A percentile compares a stretch with the other conserved stretches of the same genome.
These are phyloP conservation scores for Bothrops jararaca DNA, from an alignment of 2,113 vertebrate genomes.

Conservation along the genomic window DNA sequence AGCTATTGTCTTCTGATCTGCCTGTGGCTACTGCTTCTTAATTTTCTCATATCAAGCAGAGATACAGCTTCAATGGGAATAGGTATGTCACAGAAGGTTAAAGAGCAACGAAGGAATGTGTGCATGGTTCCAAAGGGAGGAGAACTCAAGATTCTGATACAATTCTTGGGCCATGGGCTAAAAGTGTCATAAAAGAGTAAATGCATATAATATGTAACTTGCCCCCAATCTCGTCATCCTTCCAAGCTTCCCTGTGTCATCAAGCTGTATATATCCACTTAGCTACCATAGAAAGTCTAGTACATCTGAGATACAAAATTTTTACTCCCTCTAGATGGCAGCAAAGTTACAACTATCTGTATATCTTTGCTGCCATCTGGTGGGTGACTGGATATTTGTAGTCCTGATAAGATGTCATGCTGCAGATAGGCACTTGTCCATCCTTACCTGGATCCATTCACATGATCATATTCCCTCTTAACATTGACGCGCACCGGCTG, in stretches of 20 bases:
- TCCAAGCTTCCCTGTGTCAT: background rate
- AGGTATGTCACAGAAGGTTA: background rate
- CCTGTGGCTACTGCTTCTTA: background rate
- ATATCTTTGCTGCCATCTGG: background rate
- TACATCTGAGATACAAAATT: background rate
- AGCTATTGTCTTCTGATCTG: background rate
- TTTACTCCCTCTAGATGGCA: background rate
- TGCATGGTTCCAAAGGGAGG: background rate
- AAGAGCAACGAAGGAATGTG: background rate
- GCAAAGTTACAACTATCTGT: background rate
- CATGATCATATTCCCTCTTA: slow-evolving; percentile 97
- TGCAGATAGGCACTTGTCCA: background rate
- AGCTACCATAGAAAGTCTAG: background rate
- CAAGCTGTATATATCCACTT: background rate
- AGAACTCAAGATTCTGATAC: background rate
- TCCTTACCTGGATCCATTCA: slow-evolving; percentile 94
- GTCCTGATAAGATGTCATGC: background rate
- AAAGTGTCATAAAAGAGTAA: background rate
- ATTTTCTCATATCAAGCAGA: background rate
- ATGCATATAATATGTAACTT: background rate
- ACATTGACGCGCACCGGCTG: slow-evolving; percentile 90
- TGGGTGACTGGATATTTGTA: background rate
- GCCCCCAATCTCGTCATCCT: background rate
- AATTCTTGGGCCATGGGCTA: background rate
- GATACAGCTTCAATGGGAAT: background rate